Base-by-base conservation (phyloP, 1,140 invertebrate genomes). In the Bombus vancouverensis region DNA sequence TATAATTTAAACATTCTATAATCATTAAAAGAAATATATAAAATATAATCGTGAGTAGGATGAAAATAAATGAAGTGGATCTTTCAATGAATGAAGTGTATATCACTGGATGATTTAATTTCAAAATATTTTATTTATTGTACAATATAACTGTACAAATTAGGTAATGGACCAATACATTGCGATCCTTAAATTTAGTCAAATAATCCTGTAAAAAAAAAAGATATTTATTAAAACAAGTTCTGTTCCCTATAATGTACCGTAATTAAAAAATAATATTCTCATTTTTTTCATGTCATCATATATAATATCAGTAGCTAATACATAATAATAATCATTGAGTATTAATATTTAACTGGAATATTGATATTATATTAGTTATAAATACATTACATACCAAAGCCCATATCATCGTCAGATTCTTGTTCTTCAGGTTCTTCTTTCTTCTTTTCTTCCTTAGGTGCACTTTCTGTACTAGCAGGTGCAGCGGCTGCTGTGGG, bases 331-430 rank as follows among this genome's bases (percentile, higher is more conserved):
- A 91, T 95, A 95, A 95, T 95, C 93, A 95, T 91, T 88, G 92
- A 86, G 86, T 87, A 57, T 84, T n/a, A 81, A 28, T 37, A 28
- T 44, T 22, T 25, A 66, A 66, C 57, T 62, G 22, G 22, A 80
- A 78, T 66, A 37, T 6, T 37, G 1, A n/a, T 77, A 53, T 53
- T 66, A 70, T 47, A 77, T 83, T 81, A 81, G 83, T 79, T 53
- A 88, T 81, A 87, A 76, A 92, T 85, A 77, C 70, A 44, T 81
- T 85, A 94, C 96, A 95, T 95, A 97, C 97, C 98, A 95, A 99
- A 99, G 94, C 98, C 98, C 98, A 99, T 99, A 94, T 99, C 98
- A 92, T 99, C 98, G 93, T 99, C 98, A 76, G 97, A 97, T 95
- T 98, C 98, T 93, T 97, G 96, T 87, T 97, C 59, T n/a, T 62